These are phyloP conservation scores for Burhinus oedicnemus DNA, from an alignment of 2,113 vertebrate species.

Conservation along the genomic window DNA sequence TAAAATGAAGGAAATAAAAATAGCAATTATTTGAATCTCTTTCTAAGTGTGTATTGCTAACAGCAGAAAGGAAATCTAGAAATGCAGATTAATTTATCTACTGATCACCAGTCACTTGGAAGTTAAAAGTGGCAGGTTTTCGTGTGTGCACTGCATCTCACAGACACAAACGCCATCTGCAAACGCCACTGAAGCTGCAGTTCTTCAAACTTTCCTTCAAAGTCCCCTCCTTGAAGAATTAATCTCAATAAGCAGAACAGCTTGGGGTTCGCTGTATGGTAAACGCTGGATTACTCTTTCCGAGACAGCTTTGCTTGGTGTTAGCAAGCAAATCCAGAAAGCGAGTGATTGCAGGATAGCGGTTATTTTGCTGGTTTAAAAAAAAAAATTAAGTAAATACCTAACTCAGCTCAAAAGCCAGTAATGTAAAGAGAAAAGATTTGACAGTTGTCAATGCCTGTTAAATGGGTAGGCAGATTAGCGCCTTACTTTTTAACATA, in stretches of 20 bases:
- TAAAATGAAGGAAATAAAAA: background rate
- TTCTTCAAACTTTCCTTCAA: background rate
- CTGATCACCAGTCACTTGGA: accelerated
- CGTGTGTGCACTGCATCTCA: accelerated
- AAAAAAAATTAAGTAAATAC: background rate
- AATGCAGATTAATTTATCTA: background rate
- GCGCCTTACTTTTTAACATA: conserved; percentile 73
- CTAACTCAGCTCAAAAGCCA: background rate
- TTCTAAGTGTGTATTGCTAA: accelerated
- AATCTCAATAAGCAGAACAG: background rate
- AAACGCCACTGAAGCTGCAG: background rate
- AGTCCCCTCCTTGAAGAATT: background rate
- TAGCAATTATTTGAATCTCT: background rate
- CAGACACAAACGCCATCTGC: accelerated
- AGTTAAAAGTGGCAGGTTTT: background rate
- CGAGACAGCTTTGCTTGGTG: background rate
- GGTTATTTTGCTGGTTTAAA: background rate
- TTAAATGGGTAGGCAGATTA: conserved; percentile 71
- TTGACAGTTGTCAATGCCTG: conserved; percentile 52
- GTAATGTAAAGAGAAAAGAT: background rate
- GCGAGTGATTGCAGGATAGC: accelerated
- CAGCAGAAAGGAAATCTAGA: accelerated
- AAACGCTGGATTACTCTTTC: accelerated
- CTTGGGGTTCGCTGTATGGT: accelerated
- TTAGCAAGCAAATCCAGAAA: background rate